Base-by-base conservation (phyloP, 2,888 invertebrate species). In the Lutraria lutraria region DNA sequence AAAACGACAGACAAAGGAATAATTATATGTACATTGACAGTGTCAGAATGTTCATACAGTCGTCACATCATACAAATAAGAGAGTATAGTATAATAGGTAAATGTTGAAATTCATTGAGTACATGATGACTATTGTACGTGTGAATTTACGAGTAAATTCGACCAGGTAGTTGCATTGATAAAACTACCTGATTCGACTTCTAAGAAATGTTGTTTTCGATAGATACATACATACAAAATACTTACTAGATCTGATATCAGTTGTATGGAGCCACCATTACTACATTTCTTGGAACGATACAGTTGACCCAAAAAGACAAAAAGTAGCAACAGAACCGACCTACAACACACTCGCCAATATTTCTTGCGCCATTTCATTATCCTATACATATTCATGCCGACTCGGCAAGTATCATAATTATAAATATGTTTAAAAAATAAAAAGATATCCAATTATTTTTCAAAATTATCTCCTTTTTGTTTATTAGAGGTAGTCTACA, bases 161-260 rank as follows among this genome's bases (percentile, higher is more conserved):
- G n/a, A n/a, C n/a, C n/a, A n/a, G n/a, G n/a, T n/a, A n/a, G n/a
- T n/a, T n/a, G n/a, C n/a, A n/a, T n/a, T n/a, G n/a, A n/a, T n/a
- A n/a, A n/a, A n/a, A n/a, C n/a, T n/a, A n/a, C n/a, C n/a, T n/a
- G n/a, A n/a, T n/a, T n/a, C n/a, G n/a, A n/a, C n/a, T n/a, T n/a
- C n/a, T n/a, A 63, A n/a, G n/a, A 12, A 53, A 53, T 53, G 53
- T 53, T 53, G 10, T 12, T 15, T 15, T 53, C 15, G 15, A 53
- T 53, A 15, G 15, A 53, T 53, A 12, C 15, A 72, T n/a, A n/a
- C n/a, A n/a, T n/a, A n/a, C n/a, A n/a, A n/a, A n/a, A n/a, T n/a
- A n/a, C n/a, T n/a, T n/a, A 88, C 88, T 80, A 88, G n/a, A 43
- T 84, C 88, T 63, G 80, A 63, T 52, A 88, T 81, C 12, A 84